Evolutionary conservation across 2,797 vertebrate species (phyloP).

Genomic region (Lithobates pipiens): DNA sequence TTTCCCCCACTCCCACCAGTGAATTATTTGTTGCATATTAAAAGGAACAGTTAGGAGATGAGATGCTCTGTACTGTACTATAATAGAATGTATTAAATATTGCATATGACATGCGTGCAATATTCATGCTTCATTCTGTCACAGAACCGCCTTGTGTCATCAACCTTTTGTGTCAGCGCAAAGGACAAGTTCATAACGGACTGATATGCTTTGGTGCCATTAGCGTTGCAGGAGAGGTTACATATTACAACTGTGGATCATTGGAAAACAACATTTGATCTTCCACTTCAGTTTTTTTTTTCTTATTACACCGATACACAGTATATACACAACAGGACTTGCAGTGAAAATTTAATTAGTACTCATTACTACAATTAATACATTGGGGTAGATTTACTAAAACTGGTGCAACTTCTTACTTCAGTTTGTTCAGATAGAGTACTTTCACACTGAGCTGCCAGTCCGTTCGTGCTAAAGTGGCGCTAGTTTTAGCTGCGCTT

Average conservation of each 20-base stretch:
- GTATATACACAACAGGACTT: too few species aligned
- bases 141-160: slow-evolving; percentile 4
- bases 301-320: neutral
- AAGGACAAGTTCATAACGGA: neutral
- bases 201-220: neutral
- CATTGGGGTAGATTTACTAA: too few species aligned
- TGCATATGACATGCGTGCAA: slow-evolving; percentile 12
- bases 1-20: neutral
- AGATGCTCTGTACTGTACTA: slow-evolving; percentile 28
- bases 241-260: neutral
- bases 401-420: too few species aligned
- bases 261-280: neutral
- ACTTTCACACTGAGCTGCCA: too few species aligned
- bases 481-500: too few species aligned
- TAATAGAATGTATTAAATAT: slow-evolving; percentile 10
- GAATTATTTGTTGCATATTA: slow-evolving; percentile 53
- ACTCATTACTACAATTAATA: too few species aligned
- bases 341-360: too few species aligned
- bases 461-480: too few species aligned
- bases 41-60: slow-evolving; percentile 24
- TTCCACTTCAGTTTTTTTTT: too few species aligned
- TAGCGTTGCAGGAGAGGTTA: too few species aligned
- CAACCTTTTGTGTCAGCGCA: neutral
- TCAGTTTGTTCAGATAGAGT: too few species aligned
- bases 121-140: slow-evolving; percentile 13